Base-by-base conservation (phyloP, 2,113 vertebrate genomes). In the Enhydra lutris region DNA sequence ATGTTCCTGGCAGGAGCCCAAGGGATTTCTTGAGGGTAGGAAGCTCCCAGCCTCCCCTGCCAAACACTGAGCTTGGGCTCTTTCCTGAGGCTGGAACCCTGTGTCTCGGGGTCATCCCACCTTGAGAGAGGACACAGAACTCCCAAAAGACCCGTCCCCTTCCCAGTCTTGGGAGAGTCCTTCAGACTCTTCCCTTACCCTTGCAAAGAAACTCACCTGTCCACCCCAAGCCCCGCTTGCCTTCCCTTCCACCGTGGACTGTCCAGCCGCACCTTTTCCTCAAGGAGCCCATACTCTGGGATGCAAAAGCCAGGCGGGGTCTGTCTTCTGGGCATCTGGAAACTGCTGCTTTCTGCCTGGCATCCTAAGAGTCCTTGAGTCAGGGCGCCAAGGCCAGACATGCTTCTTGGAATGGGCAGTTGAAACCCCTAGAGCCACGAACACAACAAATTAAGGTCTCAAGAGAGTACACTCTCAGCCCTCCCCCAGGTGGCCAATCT, bases 61-160 rank as follows among this genome's bases (percentile, higher is more conserved):
- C 39, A 21, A 20, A 2, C 23, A 36, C 11, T 1, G 50, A 61
- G 14, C 45, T 20, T 5, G 24, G 36, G 31, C 31, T 65, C 84
- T 45, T 24, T 29, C 31, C 67, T 1, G 34, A 89, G 59, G 20
- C 59, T 36, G 34, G 24, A 45, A 17, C 15, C n/a, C 31, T 31
- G 29, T 2, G 36, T 47, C 57, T 86, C 50, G 1, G 78, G 9
- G 6, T 6, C 5, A 7, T n/a, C 7, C 14, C 4, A 2, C 29
- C 1, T 7, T 13, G 34, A 82, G 39, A 18, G 55, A 12, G 18
- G 76, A 17, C 50, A 1, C 0, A 0, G 2, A 34, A 23, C 12
- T 21, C 78, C 50, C 26, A 63, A 11, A 80, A 55, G 11, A 31
- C 12, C n/a, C 42, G 21, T 23, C 12, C 4, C 18, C 23, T 73